Evolutionary conservation across 2,113 vertebrate species (phyloP).

Genomic region (Megaceryle torquata): DNA sequence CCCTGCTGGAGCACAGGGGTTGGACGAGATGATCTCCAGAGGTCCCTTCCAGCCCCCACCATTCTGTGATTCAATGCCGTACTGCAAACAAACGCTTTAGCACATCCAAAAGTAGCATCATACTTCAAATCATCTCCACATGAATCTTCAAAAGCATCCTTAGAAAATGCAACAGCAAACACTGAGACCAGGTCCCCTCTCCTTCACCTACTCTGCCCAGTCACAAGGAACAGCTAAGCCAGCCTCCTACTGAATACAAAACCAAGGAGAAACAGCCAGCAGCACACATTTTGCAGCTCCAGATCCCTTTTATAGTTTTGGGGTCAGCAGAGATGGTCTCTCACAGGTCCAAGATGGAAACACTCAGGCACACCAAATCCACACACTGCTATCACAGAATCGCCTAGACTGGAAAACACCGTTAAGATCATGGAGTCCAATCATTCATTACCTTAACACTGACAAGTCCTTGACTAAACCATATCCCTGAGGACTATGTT

Average conservation of each 20-base stretch:
- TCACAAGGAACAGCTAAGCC: not conserved
- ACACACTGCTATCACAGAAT: not conserved
- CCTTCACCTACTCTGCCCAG: not conserved
- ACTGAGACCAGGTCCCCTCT: not conserved
- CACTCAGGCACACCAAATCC: too few species aligned
- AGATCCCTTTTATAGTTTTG: not conserved
- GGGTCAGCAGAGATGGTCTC: not conserved
- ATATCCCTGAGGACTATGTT: too few species aligned
- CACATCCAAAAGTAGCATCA: not conserved
- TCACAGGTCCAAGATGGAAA: too few species aligned
- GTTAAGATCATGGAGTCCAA: too few species aligned
- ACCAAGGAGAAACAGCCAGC: not conserved
- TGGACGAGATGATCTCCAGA: too few species aligned
- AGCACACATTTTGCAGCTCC: not conserved
- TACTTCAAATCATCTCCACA: not conserved
- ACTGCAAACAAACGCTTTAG: not conserved
- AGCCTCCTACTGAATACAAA: not conserved
- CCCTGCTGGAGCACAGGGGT: too few species aligned
- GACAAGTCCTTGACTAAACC: too few species aligned
- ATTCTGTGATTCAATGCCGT: not conserved
- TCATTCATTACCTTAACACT: too few species aligned
- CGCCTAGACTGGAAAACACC: too few species aligned
- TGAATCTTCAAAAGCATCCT: not conserved
- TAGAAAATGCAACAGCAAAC: not conserved
- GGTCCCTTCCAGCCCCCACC: too few species aligned